These are phyloP conservation scores for Sebastes umbrosus DNA, from an alignment of 2,797 vertebrate genomes.

Conservation along the genomic window DNA sequence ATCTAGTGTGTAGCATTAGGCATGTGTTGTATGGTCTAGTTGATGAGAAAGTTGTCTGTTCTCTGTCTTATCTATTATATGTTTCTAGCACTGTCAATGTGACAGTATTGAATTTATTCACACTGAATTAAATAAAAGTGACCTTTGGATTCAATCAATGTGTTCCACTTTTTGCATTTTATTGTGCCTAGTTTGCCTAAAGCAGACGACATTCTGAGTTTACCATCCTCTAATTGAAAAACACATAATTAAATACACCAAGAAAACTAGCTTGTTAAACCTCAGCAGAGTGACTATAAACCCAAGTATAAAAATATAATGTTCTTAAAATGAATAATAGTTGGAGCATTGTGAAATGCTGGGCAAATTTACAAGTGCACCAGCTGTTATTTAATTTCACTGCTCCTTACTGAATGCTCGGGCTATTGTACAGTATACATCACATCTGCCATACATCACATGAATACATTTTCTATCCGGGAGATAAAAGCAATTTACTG, in stretches of 20 bases:
- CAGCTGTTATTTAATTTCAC: conserved; percentile 15
- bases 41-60: conserved; percentile 18
- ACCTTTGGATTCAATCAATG: conserved; percentile 68
- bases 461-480: conserved; percentile 23
- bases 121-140: conserved; percentile 80
- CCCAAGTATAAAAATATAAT: not conserved
- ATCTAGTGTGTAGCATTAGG: conserved; percentile 17
- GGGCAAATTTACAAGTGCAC: not conserved
- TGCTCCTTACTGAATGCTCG: not conserved
- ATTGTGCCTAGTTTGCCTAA: not conserved
- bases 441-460: conserved; percentile 25
- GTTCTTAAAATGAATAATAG: not conserved
- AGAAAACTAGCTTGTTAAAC: not conserved
- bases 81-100: conserved; percentile 29
- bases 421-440: not conserved
- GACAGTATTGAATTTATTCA: conserved; percentile 61
- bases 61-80: conserved; percentile 40
- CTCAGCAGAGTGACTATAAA: not conserved
- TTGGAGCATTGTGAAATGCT: not conserved
- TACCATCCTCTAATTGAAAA: not conserved
- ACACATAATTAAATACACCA: not conserved
- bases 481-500: conserved; percentile 25
- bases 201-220: not conserved
- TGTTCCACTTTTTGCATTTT: not conserved
- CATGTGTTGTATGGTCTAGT: conserved; percentile 32